These are phyloP conservation scores for Lasioglossum villosulum DNA, from an alignment of 2,888 invertebrate species.

Conservation along the genomic window DNA sequence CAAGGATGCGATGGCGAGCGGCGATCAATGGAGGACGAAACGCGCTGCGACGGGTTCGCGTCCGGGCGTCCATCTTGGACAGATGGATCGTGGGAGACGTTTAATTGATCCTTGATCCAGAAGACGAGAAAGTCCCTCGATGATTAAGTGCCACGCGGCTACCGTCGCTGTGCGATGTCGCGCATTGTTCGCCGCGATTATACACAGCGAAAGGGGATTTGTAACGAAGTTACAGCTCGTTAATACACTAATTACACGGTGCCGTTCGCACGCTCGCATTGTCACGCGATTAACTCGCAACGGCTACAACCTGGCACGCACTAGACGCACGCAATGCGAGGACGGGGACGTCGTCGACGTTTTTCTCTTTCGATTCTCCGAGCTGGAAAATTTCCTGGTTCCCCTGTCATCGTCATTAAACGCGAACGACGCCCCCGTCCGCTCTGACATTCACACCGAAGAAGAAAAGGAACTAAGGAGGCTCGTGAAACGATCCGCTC, in stretches of 20 bases:
- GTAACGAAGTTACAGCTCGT: constrained; percentile 66
- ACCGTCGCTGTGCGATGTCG: constrained; percentile 42
- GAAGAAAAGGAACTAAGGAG: constrained; percentile 67
- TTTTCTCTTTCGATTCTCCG: neutral
- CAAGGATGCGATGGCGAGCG: constrained; percentile 62
- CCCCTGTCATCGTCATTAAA: neutral
- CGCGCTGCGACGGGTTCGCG: constrained; percentile 9
- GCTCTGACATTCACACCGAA: constrained; percentile 54
- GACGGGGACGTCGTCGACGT: constrained; percentile 22
- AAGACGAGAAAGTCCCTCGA: constrained; percentile 17
- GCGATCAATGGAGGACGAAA: constrained; percentile 23
- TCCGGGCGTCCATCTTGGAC: neutral
- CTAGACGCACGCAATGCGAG: constrained; percentile 36
- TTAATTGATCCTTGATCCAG: constrained; percentile 34
- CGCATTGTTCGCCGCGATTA: constrained; percentile 56
- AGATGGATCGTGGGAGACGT: constrained; percentile 8
- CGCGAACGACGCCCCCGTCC: constrained; percentile 31
- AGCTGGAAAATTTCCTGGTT: neutral
- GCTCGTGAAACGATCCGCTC: constrained; percentile 46
- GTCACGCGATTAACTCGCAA: constrained; percentile 59
- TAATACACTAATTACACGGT: constrained; percentile 73
- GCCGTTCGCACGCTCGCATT: constrained; percentile 59
- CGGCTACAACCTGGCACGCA: constrained; percentile 47
- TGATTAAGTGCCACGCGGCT: constrained; percentile 7
- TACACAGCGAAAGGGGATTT: constrained; percentile 56